Percentiles rank a stretch among this genome's conserved stretches.
Evolutionary conservation across 2,113 vertebrate species (phyloP).

Genomic region (Catharus bicknelli): DNA sequence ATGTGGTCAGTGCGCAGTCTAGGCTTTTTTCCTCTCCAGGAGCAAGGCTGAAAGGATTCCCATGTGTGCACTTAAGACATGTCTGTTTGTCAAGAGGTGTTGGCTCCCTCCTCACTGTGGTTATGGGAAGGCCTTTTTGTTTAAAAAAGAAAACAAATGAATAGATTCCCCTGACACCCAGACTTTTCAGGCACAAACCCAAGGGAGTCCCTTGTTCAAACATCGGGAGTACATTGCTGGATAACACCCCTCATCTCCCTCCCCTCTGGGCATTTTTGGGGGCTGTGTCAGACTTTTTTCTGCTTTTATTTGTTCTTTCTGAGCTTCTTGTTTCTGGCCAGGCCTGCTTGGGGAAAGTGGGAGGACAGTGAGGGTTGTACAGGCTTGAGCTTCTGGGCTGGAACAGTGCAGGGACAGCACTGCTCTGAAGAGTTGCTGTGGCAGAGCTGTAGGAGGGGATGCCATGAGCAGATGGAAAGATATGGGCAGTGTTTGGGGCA

Average conservation of each 20-base stretch:
- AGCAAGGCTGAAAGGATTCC: slow-evolving; percentile 29
- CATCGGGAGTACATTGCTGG: not conserved
- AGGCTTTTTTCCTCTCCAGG: not conserved
- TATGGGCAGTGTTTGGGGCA: not conserved
- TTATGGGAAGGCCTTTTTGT: slow-evolving; percentile 59
- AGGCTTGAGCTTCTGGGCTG: not conserved
- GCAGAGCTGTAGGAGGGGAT: not conserved
- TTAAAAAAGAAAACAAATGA: slow-evolving; percentile 52
- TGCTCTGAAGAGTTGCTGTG: fast-evolving
- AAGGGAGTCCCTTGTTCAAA: slow-evolving; percentile 65
- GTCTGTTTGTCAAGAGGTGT: slow-evolving; percentile 2
- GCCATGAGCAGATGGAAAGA: not conserved
- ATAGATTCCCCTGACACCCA: slow-evolving; percentile 54
- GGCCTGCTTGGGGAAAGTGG: not conserved
- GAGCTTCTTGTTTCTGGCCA: not conserved
- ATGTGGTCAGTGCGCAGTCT: not conserved
- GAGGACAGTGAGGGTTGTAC: not conserved
- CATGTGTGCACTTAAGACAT: not conserved
- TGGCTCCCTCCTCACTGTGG: slow-evolving; percentile 31
- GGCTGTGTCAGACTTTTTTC: not conserved
- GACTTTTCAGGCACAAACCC: not conserved
- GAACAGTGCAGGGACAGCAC: not conserved
- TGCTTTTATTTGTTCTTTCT: not conserved
- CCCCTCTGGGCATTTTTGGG: not conserved
- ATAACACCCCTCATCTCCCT: not conserved